Evolutionary conservation across 1,140 invertebrate species (phyloP).

Genomic region (Ridgeia piscesae): DNA sequence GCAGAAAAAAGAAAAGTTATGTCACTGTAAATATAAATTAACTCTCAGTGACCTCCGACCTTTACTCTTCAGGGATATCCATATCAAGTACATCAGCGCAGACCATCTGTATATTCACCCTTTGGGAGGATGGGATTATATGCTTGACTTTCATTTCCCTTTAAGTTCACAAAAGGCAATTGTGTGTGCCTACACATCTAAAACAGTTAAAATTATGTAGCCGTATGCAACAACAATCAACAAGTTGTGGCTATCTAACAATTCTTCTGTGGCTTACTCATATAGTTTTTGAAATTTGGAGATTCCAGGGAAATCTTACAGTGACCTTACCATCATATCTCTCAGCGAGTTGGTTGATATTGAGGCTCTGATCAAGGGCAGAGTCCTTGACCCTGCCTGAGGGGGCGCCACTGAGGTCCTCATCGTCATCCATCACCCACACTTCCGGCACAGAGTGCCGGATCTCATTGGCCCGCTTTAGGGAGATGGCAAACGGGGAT

Average conservation of each 20-base stretch:
- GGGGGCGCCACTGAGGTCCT: neutral
- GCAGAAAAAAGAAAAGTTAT: too few relatives aligned
- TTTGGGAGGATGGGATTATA: too few relatives aligned
- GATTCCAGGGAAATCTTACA: too few relatives aligned
- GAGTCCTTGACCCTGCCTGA: conserved; percentile 34
- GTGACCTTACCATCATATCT: conserved; percentile 45
- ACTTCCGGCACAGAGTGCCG: conserved; percentile 8
- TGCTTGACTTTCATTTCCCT: too few relatives aligned
- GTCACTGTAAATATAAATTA: neutral
- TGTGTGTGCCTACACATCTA: too few relatives aligned
- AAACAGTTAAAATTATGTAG: too few relatives aligned
- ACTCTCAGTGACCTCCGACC: neutral
- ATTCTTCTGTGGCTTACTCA: too few relatives aligned
- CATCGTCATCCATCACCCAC: neutral
- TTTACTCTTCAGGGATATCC: neutral
- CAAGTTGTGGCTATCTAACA: too few relatives aligned
- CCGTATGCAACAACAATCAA: too few relatives aligned
- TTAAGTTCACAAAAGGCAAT: too few relatives aligned
- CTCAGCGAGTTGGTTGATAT: conserved; percentile 40
- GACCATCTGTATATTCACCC: neutral
- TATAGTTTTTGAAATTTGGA: too few relatives aligned
- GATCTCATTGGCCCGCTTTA: conserved; percentile 40
- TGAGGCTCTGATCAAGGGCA: conserved; percentile 46
- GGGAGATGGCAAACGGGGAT: conserved; percentile 44
- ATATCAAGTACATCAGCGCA: neutral